phyloP scores from a whole-genome alignment of 2,113 vertebrate species.

The Platysteira castanea region DNA sequence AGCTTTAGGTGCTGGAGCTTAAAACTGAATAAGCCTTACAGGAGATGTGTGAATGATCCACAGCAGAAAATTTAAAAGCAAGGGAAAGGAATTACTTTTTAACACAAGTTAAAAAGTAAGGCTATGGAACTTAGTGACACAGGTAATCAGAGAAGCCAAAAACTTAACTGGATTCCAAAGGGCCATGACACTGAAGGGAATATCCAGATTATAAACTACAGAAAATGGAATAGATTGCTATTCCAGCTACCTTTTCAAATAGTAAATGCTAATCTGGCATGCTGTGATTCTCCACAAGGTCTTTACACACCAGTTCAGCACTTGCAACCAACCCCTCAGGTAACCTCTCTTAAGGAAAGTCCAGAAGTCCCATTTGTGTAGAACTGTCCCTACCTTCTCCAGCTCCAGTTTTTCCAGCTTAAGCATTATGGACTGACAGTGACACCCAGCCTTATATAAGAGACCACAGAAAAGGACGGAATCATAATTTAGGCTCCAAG shows the following conservation, averaged over 20 bases:
- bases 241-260: not conserved
- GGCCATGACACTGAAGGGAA: not conserved
- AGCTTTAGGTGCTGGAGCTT: not conserved
- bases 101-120: too few relatives aligned
- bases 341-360: not conserved
- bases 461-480: not conserved
- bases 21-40: not conserved
- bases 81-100: not conserved
- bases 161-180: not conserved
- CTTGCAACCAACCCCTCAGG: not conserved
- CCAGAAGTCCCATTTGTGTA: not conserved
- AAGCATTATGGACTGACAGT: not conserved
- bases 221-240: not conserved
- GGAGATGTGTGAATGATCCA: not conserved
- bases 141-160: not conserved
- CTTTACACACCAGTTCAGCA: not conserved
- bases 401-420: not conserved
- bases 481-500: not conserved
- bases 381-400: not conserved
- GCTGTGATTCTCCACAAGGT: not conserved
- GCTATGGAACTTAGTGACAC: not conserved
- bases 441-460: not conserved
- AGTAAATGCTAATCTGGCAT: not conserved
- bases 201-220: not conserved
- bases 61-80: not conserved